phyloP scores from a whole-genome alignment of 1,140 invertebrate genomes.

The Anoplolepis gracilipes region DNA sequence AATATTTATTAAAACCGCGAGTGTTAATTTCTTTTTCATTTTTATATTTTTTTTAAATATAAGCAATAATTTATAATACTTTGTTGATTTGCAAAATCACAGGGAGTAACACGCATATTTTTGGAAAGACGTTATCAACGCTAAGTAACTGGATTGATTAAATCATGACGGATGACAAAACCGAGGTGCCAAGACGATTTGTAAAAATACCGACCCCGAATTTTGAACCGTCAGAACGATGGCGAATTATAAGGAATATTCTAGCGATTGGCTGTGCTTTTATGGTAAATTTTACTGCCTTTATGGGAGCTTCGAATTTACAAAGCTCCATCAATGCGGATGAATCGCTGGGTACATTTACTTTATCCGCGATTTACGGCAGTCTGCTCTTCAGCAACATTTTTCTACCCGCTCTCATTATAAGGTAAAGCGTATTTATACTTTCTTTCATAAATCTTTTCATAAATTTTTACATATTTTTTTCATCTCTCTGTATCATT shows the following conservation, averaged over 20 bases:
- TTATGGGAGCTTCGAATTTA: constrained; percentile 92
- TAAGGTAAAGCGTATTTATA: constrained; percentile 86
- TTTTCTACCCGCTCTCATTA: constrained; percentile 91
- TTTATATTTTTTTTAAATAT: neutral
- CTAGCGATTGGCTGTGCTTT: constrained; percentile 91
- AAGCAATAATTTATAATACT: neutral
- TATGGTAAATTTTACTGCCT: constrained; percentile 94
- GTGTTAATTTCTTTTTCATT: too few relatives aligned
- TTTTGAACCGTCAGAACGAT: constrained; percentile 86
- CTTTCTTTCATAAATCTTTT: too few relatives aligned
- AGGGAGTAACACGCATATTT: too few relatives aligned
- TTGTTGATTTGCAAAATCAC: neutral
- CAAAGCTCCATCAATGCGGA: constrained; percentile 91
- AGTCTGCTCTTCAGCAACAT: constrained; percentile 93
- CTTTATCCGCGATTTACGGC: constrained; percentile 91
- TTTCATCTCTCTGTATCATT: neutral
- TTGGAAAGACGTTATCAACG: too few relatives aligned
- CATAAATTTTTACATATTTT: neutral
- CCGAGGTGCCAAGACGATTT: constrained; percentile 64
- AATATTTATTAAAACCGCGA: neutral
- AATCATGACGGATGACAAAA: constrained; percentile 52
- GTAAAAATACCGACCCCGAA: constrained; percentile 67
- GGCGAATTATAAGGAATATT: constrained; percentile 91
- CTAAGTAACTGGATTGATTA: neutral
- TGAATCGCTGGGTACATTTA: constrained; percentile 89